Conservation (phyloP, 92 coral and sea anemone species). For the Ricordea florida region DNA sequence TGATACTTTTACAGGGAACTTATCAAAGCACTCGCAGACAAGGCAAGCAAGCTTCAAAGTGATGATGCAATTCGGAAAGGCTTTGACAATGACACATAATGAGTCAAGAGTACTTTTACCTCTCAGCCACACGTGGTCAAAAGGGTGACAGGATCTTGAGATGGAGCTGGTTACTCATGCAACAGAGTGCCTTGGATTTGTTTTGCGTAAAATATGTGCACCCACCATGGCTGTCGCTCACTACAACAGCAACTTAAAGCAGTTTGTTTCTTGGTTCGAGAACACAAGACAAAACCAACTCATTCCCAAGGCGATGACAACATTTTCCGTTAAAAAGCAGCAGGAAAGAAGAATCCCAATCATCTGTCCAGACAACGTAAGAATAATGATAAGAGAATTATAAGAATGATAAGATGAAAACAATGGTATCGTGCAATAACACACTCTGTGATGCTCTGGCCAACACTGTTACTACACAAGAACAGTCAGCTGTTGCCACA, state of each 20-base stretch:
- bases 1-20: not conserved
- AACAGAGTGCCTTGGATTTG: constrained; percentile 48
- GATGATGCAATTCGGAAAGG: not conserved
- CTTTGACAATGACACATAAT: constrained; percentile 8
- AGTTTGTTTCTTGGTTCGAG: constrained; percentile 13
- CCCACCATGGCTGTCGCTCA: constrained; percentile 27
- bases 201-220: constrained; percentile 27
- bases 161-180: constrained; percentile 15
- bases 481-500: constrained; percentile 22
- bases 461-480: not conserved
- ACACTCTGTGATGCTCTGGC: constrained; percentile 12
- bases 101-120: constrained; percentile 21
- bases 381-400: no score
- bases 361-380: not conserved
- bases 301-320: constrained; percentile 21
- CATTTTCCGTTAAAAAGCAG: constrained; percentile 19
- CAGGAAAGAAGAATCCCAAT: constrained; percentile 20
- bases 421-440: not conserved
- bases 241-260: not conserved
- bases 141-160: constrained; percentile 10
- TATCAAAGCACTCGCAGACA: constrained; percentile 10
- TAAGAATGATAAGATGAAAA: constrained; percentile 24
- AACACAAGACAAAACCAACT: not conserved
- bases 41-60: not conserved
- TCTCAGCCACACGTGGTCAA: constrained; percentile 28